Conservation (phyloP, 2,888 invertebrate species). For the Eupithecia insigniata region DNA sequence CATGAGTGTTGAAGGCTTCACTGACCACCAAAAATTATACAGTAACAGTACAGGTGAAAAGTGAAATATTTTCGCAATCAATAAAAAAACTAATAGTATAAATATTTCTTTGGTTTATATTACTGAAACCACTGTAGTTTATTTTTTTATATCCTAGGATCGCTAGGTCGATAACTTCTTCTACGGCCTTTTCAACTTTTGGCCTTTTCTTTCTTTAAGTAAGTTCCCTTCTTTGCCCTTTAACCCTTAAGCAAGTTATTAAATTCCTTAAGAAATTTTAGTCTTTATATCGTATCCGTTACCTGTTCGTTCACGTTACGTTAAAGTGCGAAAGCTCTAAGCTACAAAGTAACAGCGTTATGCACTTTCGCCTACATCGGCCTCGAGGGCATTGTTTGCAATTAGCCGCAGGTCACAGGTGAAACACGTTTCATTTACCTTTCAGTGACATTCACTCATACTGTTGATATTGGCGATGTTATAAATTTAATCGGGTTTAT, state of each 20-base stretch:
- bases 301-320: background rate
- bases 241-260: background rate
- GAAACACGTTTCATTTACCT: constrained; percentile 63
- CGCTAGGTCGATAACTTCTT: too few relatives aligned
- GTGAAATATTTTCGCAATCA: background rate
- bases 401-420: constrained; percentile 73
- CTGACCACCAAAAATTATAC: background rate
- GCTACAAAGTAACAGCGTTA: constrained; percentile 47
- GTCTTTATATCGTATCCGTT: background rate
- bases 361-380: constrained; percentile 71
- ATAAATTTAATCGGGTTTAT: background rate
- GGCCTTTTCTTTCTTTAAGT: too few relatives aligned
- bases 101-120: too few relatives aligned
- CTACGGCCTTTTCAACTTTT: too few relatives aligned
- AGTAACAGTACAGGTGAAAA: too few relatives aligned
- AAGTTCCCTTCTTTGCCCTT: too few relatives aligned
- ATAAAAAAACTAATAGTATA: too few relatives aligned
- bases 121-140: too few relatives aligned
- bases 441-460: constrained; percentile 43
- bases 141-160: too few relatives aligned
- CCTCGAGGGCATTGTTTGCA: constrained; percentile 64
- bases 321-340: background rate
- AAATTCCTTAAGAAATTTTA: background rate
- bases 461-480: background rate
- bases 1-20: background rate